Evolutionary conservation across 2,113 vertebrate species (phyloP), one percentile per base, ranked within the genome.

Genomic region (Penelope pileata): DNA sequence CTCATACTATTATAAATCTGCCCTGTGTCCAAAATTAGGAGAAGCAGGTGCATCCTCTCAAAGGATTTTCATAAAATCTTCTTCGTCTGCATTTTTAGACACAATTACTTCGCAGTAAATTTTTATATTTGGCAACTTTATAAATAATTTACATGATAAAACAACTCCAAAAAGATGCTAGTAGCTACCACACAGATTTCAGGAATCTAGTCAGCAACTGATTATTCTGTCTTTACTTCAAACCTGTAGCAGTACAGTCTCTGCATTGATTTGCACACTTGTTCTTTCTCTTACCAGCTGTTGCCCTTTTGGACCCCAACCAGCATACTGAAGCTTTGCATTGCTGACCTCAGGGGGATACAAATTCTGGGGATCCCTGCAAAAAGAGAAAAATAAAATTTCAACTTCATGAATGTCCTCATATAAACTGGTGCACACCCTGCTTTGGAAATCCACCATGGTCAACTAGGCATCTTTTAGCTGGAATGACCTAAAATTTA

Each of bases 311-410:
- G 99, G 99, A 34, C 99, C 99, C 99, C 99, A 99, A 93, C 99
- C 99, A 7, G 99, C 99, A 11, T 98, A 99, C 95, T 99, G 99
- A 88, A 99, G 98, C 86, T 99, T 98, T 81, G 98, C 98, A 9
- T 99, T 99, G 92, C 98, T 98, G 94, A 99, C 99, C 97, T 99
- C 99, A 3, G 99, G 99, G 68, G 99, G 99, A 88, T 99, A 99
- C 95, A 99, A 95, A 94, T 98, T 99, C 97, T 98, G 99, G 14
- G 98, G 99, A 86, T 99, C 99, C 96, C 99, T 99, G 97, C 16
- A 19, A 96, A 96, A 91, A 91, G 70, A 93, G 78, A 94, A 96
- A 90, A 86, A 81, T 24, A 83, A 89, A 47, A 50, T 78, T 94
- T 94, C 75, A 94, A 45, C 69, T 90, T 51, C 60, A 53, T 43